Conservation (phyloP, 2,797 vertebrate species). For the Periparus ater region DNA sequence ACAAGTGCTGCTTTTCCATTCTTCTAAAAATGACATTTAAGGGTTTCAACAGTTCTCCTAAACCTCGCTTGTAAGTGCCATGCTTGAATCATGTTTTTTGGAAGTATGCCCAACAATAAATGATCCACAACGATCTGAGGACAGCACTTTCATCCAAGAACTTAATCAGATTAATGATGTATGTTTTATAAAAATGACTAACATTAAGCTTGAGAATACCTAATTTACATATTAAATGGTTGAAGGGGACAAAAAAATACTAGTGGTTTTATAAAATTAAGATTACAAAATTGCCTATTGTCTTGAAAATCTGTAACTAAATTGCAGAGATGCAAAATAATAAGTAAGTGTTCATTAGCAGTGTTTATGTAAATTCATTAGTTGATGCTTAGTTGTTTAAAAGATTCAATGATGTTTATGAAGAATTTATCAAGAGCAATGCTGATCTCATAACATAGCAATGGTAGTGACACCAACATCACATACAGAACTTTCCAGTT, state of each 20-base stretch:
- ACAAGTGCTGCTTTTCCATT: slow-evolving; percentile 61
- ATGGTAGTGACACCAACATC: slow-evolving; percentile 33
- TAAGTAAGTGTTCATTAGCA: slow-evolving; percentile 70
- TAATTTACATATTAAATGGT: slow-evolving; percentile 80
- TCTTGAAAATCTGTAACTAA: slow-evolving; percentile 75
- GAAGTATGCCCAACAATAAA: slow-evolving; percentile 81
- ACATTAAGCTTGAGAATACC: slow-evolving; percentile 82
- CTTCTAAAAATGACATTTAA: slow-evolving; percentile 69
- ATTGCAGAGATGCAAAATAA: slow-evolving; percentile 76
- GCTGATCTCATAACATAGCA: slow-evolving; percentile 31
- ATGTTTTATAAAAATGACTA: slow-evolving; percentile 90
- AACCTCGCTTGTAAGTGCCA: slow-evolving; percentile 72
- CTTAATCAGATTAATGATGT: slow-evolving; percentile 93
- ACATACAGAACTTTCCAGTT: slow-evolving; percentile 19
- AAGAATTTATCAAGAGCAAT: slow-evolving; percentile 30
- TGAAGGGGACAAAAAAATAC: slow-evolving; percentile 77
- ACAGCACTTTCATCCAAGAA: slow-evolving; percentile 81
- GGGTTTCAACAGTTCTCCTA: slow-evolving; percentile 69
- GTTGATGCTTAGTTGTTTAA: slow-evolving; percentile 52
- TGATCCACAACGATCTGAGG: slow-evolving; percentile 82
- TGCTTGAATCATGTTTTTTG: slow-evolving; percentile 77
- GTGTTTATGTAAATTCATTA: slow-evolving; percentile 72
- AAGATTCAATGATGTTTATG: slow-evolving; percentile 61
- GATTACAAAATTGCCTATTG: slow-evolving; percentile 76
- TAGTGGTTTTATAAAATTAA: slow-evolving; percentile 70